Evolutionary conservation across 2,113 vertebrate genomes (phyloP), one percentile per base, ranked within the genome.

Genomic region (Chaetops frenatus): DNA sequence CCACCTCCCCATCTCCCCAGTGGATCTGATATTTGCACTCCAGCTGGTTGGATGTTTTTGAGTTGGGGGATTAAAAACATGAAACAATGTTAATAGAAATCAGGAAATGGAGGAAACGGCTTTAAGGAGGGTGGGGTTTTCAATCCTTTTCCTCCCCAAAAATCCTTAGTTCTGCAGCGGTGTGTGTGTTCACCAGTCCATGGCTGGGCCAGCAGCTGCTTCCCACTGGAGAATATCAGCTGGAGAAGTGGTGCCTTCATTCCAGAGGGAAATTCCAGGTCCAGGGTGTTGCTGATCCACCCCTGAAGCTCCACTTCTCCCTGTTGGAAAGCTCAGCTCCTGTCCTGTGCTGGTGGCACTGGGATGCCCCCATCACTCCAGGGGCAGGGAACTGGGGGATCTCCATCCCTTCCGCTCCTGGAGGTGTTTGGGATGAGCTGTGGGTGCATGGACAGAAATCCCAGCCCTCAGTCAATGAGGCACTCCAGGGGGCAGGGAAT

Each of bases 361-460:
- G 70, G 64, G 62, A 12, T n/a, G 33, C 20, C 10, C 28, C 61
- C 53, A 1, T 35, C 40, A 0, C 27, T 40, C 12, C 2, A 3
- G 22, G 60, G 69, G 40, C 73, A 7, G 81, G 24, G 40, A 21
- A 3, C 7, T 12, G 65, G 56, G 71, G 50, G 23, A 3, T 65
- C 13, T 11, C 27, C 7, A 12, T 58, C 45, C 31, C 0, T 78
- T 19, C 42, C 53, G 1, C 28, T 45, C 22, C 18, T 15, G 56
- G 6, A 16, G 61, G 47, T 12, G 29, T 50, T 58, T 25, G 73
- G 27, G 36, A 4, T 74, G 15, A 47, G 84, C 54, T 29, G 6
- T 27, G 78, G 18, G 53, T 62, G 91, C 66, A 9, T 7, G 40
- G 66, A 15, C 25, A 70, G 36, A 29, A 81, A 29, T 16, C 4